Percentiles rank a stretch among this genome's conserved stretches.
Conservation (phyloP, 2,888 invertebrate genomes). For the Cosmorhoe ocellata region DNA sequence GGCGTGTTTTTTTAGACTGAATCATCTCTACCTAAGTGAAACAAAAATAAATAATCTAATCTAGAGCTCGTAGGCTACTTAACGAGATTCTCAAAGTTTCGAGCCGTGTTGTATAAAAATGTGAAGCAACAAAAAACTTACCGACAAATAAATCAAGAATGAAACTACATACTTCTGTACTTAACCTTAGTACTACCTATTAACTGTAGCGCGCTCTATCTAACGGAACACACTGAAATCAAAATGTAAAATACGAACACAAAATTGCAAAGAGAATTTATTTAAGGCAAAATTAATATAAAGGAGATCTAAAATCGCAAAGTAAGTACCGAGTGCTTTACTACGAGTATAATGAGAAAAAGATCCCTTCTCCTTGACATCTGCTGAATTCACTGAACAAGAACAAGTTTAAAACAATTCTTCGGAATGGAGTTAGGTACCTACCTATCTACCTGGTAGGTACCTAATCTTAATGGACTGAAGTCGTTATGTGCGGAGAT, state of each 20-base stretch:
- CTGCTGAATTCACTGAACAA: slow-evolving; percentile 53
- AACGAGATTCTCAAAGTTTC: no score
- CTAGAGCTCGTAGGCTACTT: no score
- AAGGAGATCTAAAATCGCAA: slow-evolving; percentile 13
- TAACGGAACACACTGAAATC: no score
- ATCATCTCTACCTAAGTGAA: no score
- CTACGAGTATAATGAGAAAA: slow-evolving; percentile 28
- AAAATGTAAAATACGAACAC: slow-evolving; percentile 7
- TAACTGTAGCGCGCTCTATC: no score
- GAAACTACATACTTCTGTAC: no score
- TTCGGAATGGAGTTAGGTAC: slow-evolving; percentile 20
- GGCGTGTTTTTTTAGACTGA: no score
- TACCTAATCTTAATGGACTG: slow-evolving; percentile 43
- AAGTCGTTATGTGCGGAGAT: slow-evolving; percentile 34
- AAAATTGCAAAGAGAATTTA: slow-evolving; percentile 2
- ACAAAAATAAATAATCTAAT: no score
- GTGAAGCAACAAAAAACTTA: no score
- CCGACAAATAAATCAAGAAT: no score
- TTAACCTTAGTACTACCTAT: no score
- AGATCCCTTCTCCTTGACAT: slow-evolving; percentile 39
- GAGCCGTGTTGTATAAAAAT: no score
- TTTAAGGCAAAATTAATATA: slow-evolving; percentile 14
- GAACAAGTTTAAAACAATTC: slow-evolving; percentile 52
- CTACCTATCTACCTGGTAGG: slow-evolving; percentile 8
- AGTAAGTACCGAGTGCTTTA: slow-evolving; percentile 16